Percentiles rank a stretch among this genome's conserved stretches.
phyloP scores from a whole-genome alignment of 2,113 vertebrate genomes.

The Cichladusa arquata region DNA sequence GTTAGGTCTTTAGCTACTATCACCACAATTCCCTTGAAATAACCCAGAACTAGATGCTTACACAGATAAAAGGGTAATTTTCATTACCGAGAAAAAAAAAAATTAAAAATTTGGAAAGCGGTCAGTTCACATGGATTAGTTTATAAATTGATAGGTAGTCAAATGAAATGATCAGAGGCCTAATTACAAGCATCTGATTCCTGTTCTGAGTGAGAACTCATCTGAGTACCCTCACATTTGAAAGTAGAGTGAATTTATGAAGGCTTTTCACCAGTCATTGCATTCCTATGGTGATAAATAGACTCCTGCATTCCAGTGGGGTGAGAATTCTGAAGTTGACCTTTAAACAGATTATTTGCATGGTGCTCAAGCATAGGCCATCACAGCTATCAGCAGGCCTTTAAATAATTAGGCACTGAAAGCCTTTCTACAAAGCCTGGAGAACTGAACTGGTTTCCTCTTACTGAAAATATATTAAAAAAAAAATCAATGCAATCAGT shows the following conservation, averaged over 20 bases:
- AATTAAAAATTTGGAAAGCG: not conserved
- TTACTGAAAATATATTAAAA: not conserved
- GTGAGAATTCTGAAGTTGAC: conserved; percentile 18
- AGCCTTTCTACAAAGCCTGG: not conserved
- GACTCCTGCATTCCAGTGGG: conserved; percentile 10
- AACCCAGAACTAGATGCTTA: not conserved
- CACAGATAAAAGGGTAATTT: not conserved
- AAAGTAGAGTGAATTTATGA: not conserved
- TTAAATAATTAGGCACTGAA: not conserved
- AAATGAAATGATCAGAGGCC: not conserved
- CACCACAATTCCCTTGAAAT: not conserved
- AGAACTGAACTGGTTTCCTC: not conserved
- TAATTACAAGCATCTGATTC: not conserved
- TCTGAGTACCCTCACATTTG: not conserved
- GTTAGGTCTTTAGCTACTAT: not conserved
- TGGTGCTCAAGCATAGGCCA: not conserved
- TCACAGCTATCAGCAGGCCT: not conserved
- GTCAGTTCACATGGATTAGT: not conserved
- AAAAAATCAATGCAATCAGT: not conserved
- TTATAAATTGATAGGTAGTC: not conserved
- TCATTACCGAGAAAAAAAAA: not conserved
- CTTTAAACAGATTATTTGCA: conserved; percentile 28
- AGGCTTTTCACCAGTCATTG: not conserved
- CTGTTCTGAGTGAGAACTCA: not conserved
- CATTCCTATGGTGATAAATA: not conserved